A percentile compares a stretch with the other conserved stretches of the same genome.
These are phyloP conservation scores for Apogon hyalosoma DNA, from an alignment of 2,797 vertebrate species.

Conservation along the genomic window DNA sequence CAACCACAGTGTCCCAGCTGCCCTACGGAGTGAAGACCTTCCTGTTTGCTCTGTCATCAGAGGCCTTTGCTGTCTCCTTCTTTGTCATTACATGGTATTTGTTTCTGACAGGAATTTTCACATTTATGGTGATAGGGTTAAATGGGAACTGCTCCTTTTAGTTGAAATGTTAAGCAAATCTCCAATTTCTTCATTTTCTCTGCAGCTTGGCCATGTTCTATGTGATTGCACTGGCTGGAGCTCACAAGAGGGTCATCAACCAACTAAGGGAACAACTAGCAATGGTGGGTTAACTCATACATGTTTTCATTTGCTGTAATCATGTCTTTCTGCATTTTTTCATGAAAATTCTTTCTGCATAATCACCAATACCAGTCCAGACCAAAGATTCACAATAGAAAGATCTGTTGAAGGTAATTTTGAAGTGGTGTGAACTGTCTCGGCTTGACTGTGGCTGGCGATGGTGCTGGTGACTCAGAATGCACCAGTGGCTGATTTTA, in stretches of 20 bases:
- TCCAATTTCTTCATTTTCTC: not conserved
- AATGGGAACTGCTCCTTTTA: not conserved
- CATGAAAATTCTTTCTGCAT: not conserved
- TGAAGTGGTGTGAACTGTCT: too few relatives aligned
- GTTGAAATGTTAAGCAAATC: not conserved
- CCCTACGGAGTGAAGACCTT: constrained; percentile 72
- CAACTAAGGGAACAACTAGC: constrained; percentile 92
- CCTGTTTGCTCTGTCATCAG: constrained; percentile 84
- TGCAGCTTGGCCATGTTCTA: constrained; percentile 94
- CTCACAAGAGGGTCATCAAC: constrained; percentile 90
- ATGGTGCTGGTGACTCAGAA: too few relatives aligned
- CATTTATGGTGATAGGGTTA: not conserved
- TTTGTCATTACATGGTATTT: constrained; percentile 91
- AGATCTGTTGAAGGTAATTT: too few relatives aligned
- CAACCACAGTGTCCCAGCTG: constrained; percentile 76
- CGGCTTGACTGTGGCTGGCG: too few relatives aligned
- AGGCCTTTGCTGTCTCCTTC: constrained; percentile 92
- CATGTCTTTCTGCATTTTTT: not conserved
- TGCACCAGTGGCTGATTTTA: too few relatives aligned
- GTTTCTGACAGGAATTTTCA: not conserved
- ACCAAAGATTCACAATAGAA: too few relatives aligned
- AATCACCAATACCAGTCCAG: not conserved
- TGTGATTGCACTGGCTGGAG: constrained; percentile 92
- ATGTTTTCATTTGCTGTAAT: not conserved
- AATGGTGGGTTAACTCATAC: constrained; percentile 84